Conservation (phyloP, 2,113 vertebrate species). For the Phalacrocorax carbo region DNA sequence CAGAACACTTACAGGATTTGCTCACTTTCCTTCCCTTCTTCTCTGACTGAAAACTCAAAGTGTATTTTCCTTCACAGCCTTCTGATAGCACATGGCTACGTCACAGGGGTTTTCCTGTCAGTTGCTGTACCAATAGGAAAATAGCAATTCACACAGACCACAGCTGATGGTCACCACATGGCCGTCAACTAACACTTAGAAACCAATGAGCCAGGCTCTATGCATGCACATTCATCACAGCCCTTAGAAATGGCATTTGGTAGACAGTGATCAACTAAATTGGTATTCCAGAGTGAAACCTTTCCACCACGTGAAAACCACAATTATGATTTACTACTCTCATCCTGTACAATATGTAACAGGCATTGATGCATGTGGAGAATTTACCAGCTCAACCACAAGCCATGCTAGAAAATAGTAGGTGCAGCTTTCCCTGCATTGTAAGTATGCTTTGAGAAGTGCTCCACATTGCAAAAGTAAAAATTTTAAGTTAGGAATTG, state of each 20-base stretch:
- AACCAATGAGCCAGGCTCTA: not conserved
- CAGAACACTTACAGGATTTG: not conserved
- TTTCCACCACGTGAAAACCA: not conserved
- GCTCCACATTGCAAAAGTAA: not conserved
- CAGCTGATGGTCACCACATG: no score
- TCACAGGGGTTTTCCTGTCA: no score
- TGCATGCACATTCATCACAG: not conserved
- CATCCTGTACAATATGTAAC: not conserved
- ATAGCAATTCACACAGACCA: not conserved
- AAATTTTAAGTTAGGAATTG: not conserved
- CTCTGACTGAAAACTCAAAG: not conserved
- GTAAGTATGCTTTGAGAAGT: not conserved
- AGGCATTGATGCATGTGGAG: not conserved
- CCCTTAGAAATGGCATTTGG: not conserved
- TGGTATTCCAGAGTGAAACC: not conserved
- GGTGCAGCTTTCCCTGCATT: not conserved
- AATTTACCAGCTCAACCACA: not conserved
- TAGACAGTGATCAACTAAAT: fast-evolving
- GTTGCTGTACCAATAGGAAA: not conserved
- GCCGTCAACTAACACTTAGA: not conserved
- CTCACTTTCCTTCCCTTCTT: not conserved
- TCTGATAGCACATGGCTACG: not conserved
- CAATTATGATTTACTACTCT: not conserved
- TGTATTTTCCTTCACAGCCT: not conserved
- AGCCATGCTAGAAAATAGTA: not conserved